These are phyloP conservation scores for Microplitis demolitor DNA, from an alignment of 1,140 invertebrate species.

Conservation along the genomic window DNA sequence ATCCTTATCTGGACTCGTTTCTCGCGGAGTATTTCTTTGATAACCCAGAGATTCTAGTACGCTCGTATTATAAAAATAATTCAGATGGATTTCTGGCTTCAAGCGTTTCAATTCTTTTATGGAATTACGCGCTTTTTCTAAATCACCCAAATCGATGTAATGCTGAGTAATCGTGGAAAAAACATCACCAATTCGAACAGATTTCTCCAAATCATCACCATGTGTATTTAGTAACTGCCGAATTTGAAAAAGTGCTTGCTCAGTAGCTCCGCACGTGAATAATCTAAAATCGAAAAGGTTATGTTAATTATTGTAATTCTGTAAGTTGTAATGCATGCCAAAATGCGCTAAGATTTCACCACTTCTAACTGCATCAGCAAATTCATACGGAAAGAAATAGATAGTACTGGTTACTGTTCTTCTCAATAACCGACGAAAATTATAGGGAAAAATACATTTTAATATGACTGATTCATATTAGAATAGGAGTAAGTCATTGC, in stretches of 20 bases:
- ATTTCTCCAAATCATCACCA: constrained; percentile 60
- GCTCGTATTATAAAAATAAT: constrained; percentile 52
- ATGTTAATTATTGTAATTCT: neutral
- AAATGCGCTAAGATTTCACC: no score
- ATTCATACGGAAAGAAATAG: no score
- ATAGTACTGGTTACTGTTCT: no score
- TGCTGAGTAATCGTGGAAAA: constrained; percentile 64
- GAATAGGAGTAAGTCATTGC: no score
- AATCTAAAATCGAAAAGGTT: constrained; percentile 45
- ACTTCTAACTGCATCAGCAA: no score
- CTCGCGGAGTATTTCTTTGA: constrained; percentile 47
- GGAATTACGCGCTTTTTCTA: constrained; percentile 49
- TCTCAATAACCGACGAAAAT: no score
- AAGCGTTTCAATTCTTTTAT: constrained; percentile 53
- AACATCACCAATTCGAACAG: constrained; percentile 63
- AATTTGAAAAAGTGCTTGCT: constrained; percentile 63
- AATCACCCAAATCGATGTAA: constrained; percentile 55
- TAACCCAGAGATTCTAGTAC: constrained; percentile 53
- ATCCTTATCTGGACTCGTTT: constrained; percentile 52
- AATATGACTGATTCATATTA: no score
- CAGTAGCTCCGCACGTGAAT: constrained; percentile 62
- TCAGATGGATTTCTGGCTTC: constrained; percentile 56
- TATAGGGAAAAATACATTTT: no score
- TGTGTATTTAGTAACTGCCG: constrained; percentile 62
- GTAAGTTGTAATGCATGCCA: no score